phyloP scores from a whole-genome alignment of 2,113 vertebrate genomes.

The Gymnobelideus leadbeateri region DNA sequence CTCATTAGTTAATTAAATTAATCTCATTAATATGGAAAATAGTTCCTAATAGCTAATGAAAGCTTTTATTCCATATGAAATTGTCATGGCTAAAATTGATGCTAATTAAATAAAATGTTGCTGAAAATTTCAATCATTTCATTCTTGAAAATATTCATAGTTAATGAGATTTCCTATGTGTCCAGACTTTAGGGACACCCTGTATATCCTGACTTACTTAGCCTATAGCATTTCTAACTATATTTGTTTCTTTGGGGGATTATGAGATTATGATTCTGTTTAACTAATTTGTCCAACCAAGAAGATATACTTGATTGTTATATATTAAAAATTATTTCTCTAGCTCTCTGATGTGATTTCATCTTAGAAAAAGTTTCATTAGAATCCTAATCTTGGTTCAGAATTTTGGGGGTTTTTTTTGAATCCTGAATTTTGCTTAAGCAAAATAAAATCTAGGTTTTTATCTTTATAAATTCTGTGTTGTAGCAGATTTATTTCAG shows the following conservation, averaged over 20 bases:
- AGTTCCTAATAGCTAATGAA: too few relatives aligned
- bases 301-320: neutral
- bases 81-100: too few relatives aligned
- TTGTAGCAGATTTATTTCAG: neutral
- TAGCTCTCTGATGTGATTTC: neutral
- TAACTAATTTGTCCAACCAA: neutral
- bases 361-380: neutral
- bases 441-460: neutral
- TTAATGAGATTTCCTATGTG: too few relatives aligned
- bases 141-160: too few relatives aligned
- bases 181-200: too few relatives aligned
- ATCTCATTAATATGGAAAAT: too few relatives aligned
- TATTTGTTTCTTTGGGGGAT: neutral
- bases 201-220: neutral
- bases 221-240: neutral
- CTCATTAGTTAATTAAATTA: too few relatives aligned
- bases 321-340: neutral
- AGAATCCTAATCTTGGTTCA: neutral
- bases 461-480: neutral
- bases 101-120: too few relatives aligned
- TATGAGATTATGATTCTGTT: neutral
- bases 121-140: too few relatives aligned
- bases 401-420: neutral
- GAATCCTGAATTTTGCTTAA: neutral
- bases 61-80: too few relatives aligned